Conservation (phyloP, 2,888 invertebrate species). For the Erynnis tages region DNA sequence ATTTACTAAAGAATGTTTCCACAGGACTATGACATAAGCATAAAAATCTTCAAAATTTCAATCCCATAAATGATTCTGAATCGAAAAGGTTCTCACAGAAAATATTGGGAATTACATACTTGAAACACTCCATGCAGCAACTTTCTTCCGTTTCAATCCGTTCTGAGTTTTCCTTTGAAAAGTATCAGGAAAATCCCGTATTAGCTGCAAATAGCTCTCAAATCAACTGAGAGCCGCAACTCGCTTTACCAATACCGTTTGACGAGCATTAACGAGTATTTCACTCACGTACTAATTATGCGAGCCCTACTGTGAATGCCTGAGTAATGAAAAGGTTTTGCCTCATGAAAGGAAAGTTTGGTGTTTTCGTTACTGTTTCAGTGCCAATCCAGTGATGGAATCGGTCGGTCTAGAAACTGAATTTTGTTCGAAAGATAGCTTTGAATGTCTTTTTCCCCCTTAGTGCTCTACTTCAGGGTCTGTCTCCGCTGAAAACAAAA, state of each 20-base stretch:
- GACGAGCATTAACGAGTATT: constrained; percentile 22
- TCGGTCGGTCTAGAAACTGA: too few species aligned
- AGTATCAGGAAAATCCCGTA: not conserved
- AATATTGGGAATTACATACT: too few species aligned
- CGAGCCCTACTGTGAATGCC: constrained; percentile 8
- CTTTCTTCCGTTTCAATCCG: not conserved
- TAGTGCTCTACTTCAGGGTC: too few species aligned
- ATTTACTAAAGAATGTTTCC: too few species aligned
- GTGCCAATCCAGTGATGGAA: not conserved
- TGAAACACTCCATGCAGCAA: not conserved
- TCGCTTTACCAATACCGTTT: constrained; percentile 18
- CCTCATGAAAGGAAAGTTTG: constrained; percentile 23
- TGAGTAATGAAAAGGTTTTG: constrained; percentile 24
- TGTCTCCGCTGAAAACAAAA: too few species aligned
- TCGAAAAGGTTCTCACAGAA: too few species aligned
- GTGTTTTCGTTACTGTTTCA: constrained; percentile 5
- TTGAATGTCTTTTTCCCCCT: not conserved
- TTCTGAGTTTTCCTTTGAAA: constrained; percentile 2
- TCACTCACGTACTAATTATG: constrained; percentile 24
- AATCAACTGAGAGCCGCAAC: constrained; percentile 9
- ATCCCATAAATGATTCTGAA: too few species aligned
- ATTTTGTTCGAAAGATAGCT: too few species aligned
- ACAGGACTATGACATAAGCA: too few species aligned
- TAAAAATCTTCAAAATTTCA: too few species aligned
- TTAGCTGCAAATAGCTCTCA: not conserved